Evolutionary conservation across 2,113 vertebrate species (phyloP).

Genomic region (Phasianus colchicus): DNA sequence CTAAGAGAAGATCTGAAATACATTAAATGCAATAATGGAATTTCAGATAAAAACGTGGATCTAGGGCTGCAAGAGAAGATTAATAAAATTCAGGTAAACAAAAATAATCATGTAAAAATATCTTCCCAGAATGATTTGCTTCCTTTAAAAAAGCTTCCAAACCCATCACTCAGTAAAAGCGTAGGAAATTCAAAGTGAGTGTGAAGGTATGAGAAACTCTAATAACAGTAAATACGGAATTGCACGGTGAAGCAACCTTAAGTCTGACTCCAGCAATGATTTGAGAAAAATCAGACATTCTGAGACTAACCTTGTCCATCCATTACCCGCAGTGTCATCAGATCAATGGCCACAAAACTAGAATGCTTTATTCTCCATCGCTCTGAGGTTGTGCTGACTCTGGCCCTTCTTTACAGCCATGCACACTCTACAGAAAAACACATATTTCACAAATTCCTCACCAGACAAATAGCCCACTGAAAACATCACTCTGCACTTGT

Average conservation of each 20-base stretch:
- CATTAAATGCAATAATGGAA: neutral
- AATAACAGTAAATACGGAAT: conserved; percentile 27
- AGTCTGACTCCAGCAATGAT: conserved; percentile 62
- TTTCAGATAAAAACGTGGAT: neutral
- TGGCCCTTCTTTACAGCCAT: conserved; percentile 71
- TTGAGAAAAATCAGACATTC: conserved; percentile 70
- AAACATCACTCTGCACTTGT: conserved; percentile 55
- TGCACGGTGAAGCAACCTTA: conserved; percentile 45
- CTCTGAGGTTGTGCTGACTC: conserved; percentile 72
- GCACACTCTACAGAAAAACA: conserved; percentile 66
- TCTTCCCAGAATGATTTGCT: conserved; percentile 25
- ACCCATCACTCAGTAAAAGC: conserved; percentile 32
- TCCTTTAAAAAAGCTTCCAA: conserved; percentile 23
- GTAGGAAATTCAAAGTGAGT: conserved; percentile 37
- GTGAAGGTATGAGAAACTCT: conserved; percentile 9
- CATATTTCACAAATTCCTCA: conserved; percentile 69
- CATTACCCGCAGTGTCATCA: conserved; percentile 70
- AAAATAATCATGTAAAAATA: conserved; percentile 41
- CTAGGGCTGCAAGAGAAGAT: neutral
- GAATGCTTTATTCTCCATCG: conserved; percentile 69
- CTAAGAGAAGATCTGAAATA: neutral
- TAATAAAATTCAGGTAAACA: conserved; percentile 49
- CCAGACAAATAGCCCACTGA: conserved; percentile 61
- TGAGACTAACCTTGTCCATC: conserved; percentile 68
- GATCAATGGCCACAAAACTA: conserved; percentile 73